Base-by-base conservation (phyloP, 2,113 vertebrate species). In the Melozone crissalis region DNA sequence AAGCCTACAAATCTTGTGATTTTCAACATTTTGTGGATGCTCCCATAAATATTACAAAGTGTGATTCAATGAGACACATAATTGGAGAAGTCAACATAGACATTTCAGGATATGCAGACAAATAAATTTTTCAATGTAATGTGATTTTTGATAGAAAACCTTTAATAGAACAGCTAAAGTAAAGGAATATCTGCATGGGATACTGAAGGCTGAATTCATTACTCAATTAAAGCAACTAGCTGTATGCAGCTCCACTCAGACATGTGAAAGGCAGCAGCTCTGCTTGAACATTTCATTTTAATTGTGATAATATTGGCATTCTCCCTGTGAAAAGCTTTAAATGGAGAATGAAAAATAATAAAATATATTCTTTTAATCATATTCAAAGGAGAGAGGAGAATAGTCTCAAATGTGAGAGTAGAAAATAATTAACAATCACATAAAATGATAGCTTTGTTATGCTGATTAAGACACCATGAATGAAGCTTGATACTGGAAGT, bases 351-450 rank as follows among this genome's bases (percentile, higher is more conserved):
- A 28, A 91, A 80, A 80, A 74, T 43, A 79, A 75, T 43, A 80
- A 77, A 83, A 47, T 1, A 74, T 35, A 77, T 62, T 82, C 7
- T 93, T 94, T 93, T 90, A 89, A 89, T 93, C 27, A 23, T 30
- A 74, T 74, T 24, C 9, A 86, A 83, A 82, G 41, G 61, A 68
- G 15, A 66, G 22, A 79, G 47, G 7, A 84, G 13, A 68, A 71
- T 10, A 67, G 15, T 27, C 35, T 92, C 77, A 91, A 83, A 88
- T 73, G 39, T 54, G 83, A 92, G 11, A 68, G 23, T 59, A 94
- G 13, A 85, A 89, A 95, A 84, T 65, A 84, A 95, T 94, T 91
- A 88, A 28, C 11, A 72, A 75, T 84, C 57, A 93, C 51, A 55
- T 80, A 59, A 63, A 90, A 79, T 80, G 8, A 83, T 51, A n/a